Percentiles rank a stretch among this genome's conserved stretches.
Conservation (phyloP, 2,888 invertebrate genomes). For the Drosophila borealis region DNA sequence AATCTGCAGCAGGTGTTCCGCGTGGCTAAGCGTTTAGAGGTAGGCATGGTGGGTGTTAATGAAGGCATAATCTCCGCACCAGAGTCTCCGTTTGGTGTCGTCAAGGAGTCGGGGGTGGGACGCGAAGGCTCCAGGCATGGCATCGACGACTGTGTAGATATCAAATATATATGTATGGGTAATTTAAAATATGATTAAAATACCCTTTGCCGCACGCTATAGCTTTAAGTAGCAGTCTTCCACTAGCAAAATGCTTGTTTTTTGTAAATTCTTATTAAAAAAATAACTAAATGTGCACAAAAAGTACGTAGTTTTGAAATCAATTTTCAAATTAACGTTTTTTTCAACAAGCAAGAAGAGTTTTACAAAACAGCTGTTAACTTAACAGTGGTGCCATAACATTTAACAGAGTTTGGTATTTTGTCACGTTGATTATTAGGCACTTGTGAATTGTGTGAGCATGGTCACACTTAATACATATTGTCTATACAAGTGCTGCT, state of each 20-base stretch:
- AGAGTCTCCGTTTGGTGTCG: constrained; percentile 98
- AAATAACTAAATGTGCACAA: constrained; percentile 55
- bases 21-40: constrained; percentile 93
- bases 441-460: neutral
- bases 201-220: constrained; percentile 9
- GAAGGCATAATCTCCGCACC: constrained; percentile 96
- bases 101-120: constrained; percentile 99
- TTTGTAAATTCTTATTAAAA: constrained; percentile 36
- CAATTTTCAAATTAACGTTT: constrained; percentile 1
- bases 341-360: too few relatives aligned
- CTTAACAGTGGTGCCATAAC: neutral
- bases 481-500: constrained; percentile 43
- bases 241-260: constrained; percentile 65
- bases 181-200: constrained; percentile 85
- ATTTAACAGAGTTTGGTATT: neutral
- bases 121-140: too few relatives aligned
- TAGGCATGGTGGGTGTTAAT: constrained; percentile 98
- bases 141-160: constrained; percentile 94
- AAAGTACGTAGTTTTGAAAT: neutral
- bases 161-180: constrained; percentile 95
- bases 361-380: neutral
- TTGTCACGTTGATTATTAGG: neutral
- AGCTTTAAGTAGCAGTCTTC: constrained; percentile 73
- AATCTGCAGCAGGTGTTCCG: constrained; percentile 96
- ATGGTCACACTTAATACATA: constrained; percentile 44